Base-by-base conservation (phyloP, 1,140 invertebrate species). In the Saccostrea glomerata region DNA sequence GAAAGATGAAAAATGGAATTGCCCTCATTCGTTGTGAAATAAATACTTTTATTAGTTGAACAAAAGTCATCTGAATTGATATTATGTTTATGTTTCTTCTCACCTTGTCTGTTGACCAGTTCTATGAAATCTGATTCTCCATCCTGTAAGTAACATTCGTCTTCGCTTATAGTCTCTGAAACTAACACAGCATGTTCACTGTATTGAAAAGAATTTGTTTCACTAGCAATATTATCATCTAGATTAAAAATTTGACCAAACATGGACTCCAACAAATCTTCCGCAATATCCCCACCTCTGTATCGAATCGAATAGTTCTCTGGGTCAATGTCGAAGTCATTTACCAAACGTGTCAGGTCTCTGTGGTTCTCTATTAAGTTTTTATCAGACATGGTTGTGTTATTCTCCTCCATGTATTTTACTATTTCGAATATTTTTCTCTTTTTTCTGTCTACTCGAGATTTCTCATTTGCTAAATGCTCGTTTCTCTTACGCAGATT, bases 351-450 rank as follows among this genome's bases (percentile, higher is more conserved):
- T 2, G 17, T 63, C n/a, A 63, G 17, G 17, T 63, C 15, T n/a
- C 58, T 63, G 58, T 63, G 58, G 58, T 63, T 63, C 17, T 63
- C 58, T 63, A 63, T 63, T n/a, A 63, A 63, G 58, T n/a, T 63
- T 5, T 63, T 20, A n/a, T 63, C 58, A 17, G 58, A n/a, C 58
- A 63, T 63, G 0, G 58, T 20, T 2, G 20, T 63, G 58, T 63
- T 63, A 17, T 63, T 63, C 58, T 63, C 15, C 17, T 63, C 58
- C 15, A 63, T 2, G 17, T 20, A 63, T 17, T 17, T 6, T 17
- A 63, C 17, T 7, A 63, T 17, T 17, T 63, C 58, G 0, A 63
- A 0, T 20, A 63, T 63, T 6, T 63, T 2, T 17, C n/a, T 63
- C n/a, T 20, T 63, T 17, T 63, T 63, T 17, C n/a, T 63, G 1